phyloP scores from a whole-genome alignment of 2,888 invertebrate genomes.

The Agonopterix alstromeriana region DNA sequence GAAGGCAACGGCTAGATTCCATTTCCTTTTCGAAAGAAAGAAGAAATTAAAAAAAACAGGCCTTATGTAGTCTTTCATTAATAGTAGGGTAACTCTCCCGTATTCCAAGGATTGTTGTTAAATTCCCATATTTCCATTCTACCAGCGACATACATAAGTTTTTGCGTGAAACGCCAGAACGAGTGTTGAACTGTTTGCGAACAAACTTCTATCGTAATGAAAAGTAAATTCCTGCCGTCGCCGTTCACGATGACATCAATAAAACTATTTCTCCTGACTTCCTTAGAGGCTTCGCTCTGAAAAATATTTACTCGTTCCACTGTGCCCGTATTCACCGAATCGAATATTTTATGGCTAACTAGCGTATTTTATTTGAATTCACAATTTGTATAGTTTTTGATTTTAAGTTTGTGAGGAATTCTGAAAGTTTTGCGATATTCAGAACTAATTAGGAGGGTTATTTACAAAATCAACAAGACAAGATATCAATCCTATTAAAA shows the following conservation, averaged over 20 bases:
- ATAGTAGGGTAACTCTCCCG: background rate
- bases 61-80: too few relatives aligned
- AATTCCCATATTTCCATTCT: too few relatives aligned
- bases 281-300: slow-evolving; percentile 32
- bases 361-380: background rate
- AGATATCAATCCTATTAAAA: too few relatives aligned
- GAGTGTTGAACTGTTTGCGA: slow-evolving; percentile 57
- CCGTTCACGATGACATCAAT: slow-evolving; percentile 52
- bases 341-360: slow-evolving; percentile 2
- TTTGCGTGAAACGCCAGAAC: slow-evolving; percentile 23
- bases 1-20: too few relatives aligned
- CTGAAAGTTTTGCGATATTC: too few relatives aligned
- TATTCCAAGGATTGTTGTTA: too few relatives aligned
- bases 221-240: slow-evolving; percentile 57
- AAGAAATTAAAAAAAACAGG: too few relatives aligned
- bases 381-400: too few relatives aligned
- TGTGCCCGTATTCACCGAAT: slow-evolving; percentile 16
- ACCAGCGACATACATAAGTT: slow-evolving; percentile 11
- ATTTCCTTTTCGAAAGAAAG: too few relatives aligned
- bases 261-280: slow-evolving; percentile 53
- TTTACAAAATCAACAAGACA: too few relatives aligned
- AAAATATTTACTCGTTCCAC: slow-evolving; percentile 54
- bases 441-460: too few relatives aligned
- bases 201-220: slow-evolving; percentile 65
- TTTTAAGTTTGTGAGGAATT: too few relatives aligned